Conservation (phyloP, 2,888 invertebrate genomes). For the Andrena bucephala region DNA sequence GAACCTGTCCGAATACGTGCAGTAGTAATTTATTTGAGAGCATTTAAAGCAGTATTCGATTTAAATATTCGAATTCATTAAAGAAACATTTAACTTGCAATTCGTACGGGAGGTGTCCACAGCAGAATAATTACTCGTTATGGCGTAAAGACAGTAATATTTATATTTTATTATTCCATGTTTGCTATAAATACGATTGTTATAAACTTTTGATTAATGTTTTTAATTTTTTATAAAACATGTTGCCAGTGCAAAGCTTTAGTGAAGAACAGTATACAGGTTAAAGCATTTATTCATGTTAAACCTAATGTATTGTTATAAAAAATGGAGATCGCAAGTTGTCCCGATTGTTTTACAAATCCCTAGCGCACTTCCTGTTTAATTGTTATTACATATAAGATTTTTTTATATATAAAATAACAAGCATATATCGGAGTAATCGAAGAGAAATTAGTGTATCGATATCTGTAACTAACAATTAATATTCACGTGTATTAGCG, state of each 20-base stretch:
- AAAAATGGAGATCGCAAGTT: slow-evolving; percentile 56
- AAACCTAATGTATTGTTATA: slow-evolving; percentile 66
- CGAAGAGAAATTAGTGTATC: slow-evolving; percentile 21
- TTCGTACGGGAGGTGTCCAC: background rate
- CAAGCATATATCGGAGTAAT: slow-evolving; percentile 18
- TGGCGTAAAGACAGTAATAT: slow-evolving; percentile 5
- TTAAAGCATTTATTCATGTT: slow-evolving; percentile 76
- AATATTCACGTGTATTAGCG: slow-evolving; percentile 40
- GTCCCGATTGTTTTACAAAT: slow-evolving; percentile 38
- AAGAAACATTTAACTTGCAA: background rate
- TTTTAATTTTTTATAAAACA: slow-evolving; percentile 49
- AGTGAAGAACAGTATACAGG: slow-evolving; percentile 42
- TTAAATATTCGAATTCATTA: background rate
- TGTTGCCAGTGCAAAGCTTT: slow-evolving; percentile 30
- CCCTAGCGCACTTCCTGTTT: slow-evolving; percentile 1
- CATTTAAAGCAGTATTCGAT: slow-evolving; percentile 20
- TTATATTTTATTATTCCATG: slow-evolving; percentile 38
- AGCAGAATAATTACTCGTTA: background rate
- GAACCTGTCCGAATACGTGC: background rate
- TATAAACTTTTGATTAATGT: slow-evolving; percentile 27
- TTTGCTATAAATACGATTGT: slow-evolving; percentile 29
- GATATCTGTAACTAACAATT: slow-evolving; percentile 23
- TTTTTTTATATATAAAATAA: slow-evolving; percentile 32
- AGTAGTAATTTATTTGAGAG: background rate
- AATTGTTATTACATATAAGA: slow-evolving; percentile 18